Percentiles rank a stretch among this genome's conserved stretches.
Evolutionary conservation across 2,888 invertebrate genomes (phyloP).

Genomic region (Tinea trinotella): DNA sequence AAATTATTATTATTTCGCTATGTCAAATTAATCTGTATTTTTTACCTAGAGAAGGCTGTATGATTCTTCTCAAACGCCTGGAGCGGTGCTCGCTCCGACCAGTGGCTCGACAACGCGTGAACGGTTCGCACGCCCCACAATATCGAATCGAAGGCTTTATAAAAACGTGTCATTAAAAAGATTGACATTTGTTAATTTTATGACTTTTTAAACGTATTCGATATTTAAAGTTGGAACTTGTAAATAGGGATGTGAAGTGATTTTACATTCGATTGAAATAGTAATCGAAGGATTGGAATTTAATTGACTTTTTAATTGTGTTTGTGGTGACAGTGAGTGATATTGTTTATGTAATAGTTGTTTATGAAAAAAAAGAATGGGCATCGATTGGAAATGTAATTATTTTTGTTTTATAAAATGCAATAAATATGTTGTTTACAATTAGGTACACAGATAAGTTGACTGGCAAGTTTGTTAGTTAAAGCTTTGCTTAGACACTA

Average conservation of each 20-base stretch:
- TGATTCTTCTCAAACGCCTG: not conserved
- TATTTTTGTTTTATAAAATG: not conserved
- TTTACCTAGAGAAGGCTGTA: conserved; percentile 1
- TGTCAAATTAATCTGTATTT: conserved; percentile 1
- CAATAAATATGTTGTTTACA: conserved; percentile 10
- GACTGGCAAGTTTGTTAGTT: conserved; percentile 1
- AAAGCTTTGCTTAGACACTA: conserved; percentile 6
- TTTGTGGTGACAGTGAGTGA: conserved; percentile 31
- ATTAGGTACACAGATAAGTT: conserved; percentile 9
- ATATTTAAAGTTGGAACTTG: conserved; percentile 23
- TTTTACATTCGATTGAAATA: not conserved
- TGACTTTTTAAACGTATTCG: not conserved
- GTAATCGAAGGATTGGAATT: not conserved
- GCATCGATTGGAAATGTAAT: conserved; percentile 14
- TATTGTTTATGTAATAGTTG: conserved; percentile 7
- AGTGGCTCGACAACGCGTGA: conserved; percentile 51
- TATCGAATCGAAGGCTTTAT: conserved; percentile 23
- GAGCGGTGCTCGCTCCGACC: conserved; percentile 24
- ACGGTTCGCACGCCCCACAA: conserved; percentile 41
- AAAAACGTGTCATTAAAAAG: conserved; percentile 13
- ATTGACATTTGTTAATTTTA: not conserved
- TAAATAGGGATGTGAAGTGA: conserved; percentile 17
- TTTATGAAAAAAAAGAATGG: not conserved
- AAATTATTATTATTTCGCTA: not conserved
- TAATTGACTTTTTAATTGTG: conserved; percentile 13